These are phyloP conservation scores for Mesembrinibis cayennensis DNA, from an alignment of 2,113 vertebrate genomes.

Conservation along the genomic window DNA sequence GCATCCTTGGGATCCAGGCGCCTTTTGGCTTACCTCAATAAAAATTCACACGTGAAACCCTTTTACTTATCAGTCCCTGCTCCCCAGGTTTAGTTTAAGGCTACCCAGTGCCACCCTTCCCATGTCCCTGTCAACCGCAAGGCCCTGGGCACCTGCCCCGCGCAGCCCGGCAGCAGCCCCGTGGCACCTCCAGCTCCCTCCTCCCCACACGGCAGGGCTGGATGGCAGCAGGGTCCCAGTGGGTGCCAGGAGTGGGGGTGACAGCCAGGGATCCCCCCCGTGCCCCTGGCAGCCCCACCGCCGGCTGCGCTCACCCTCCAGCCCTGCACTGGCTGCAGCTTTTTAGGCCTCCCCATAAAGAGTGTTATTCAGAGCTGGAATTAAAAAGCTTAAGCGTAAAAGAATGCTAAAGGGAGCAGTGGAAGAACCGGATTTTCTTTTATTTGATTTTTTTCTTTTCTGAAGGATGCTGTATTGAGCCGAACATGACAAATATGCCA, in stretches of 20 bases:
- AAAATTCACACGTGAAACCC: fast-evolving
- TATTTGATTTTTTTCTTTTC: conserved; percentile 37
- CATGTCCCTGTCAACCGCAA: not conserved
- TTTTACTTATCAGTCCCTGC: not conserved
- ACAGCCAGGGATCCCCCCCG: fast-evolving
- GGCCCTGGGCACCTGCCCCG: not conserved
- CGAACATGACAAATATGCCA: conserved; percentile 59
- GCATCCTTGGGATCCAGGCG: not conserved
- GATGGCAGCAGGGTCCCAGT: not conserved
- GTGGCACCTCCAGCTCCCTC: not conserved
- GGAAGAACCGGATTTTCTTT: conserved; percentile 64
- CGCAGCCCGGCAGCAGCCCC: not conserved
- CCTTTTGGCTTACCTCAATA: not conserved
- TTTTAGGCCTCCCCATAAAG: not conserved
- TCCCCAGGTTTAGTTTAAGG: not conserved
- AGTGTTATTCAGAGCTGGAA: not conserved
- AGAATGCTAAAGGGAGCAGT: not conserved
- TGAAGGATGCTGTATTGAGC: conserved; percentile 58
- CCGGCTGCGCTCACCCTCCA: not conserved
- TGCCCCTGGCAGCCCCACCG: fast-evolving
- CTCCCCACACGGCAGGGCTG: not conserved
- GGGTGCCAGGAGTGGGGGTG: not conserved
- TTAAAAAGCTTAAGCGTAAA: not conserved
- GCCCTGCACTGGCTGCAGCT: not conserved
- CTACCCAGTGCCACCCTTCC: not conserved